phyloP scores from a whole-genome alignment of 2,113 vertebrate genomes.

The Corapipo altera region DNA sequence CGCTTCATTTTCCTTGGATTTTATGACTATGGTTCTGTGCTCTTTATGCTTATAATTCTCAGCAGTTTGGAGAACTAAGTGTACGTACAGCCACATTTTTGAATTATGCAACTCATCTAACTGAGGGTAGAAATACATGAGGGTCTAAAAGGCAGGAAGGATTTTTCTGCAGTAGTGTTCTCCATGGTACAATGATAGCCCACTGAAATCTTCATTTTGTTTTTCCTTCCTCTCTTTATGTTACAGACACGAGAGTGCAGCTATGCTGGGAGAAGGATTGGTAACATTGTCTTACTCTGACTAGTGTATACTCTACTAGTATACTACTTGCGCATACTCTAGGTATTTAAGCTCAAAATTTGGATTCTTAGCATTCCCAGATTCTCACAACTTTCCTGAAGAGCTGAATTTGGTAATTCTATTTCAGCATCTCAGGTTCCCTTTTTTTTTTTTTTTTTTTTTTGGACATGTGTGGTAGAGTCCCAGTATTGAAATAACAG shows the following conservation, averaged over 20 bases:
- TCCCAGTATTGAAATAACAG: neutral
- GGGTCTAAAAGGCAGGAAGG: neutral
- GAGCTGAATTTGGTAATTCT: neutral
- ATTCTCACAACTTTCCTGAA: neutral
- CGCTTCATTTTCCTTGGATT: constrained; percentile 14
- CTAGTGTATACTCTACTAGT: no score
- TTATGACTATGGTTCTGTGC: constrained; percentile 1
- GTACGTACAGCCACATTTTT: neutral
- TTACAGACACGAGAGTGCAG: neutral
- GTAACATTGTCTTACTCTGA: neutral
- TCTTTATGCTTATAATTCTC: neutral
- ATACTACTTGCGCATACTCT: no score
- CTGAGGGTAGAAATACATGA: neutral
- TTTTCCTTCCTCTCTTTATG: neutral
- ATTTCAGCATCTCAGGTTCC: neutral
- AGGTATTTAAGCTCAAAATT: neutral
- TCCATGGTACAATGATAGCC: neutral
- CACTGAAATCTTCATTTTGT: neutral
- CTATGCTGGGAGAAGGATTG: neutral
- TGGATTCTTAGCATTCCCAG: neutral
- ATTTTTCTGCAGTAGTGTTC: neutral
- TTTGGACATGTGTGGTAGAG: rapidly evolving
- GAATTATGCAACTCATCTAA: constrained; percentile 9
- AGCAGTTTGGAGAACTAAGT: constrained; percentile 19
- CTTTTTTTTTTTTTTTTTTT: no score